Percentiles rank a stretch among this genome's conserved stretches.
phyloP scores from a whole-genome alignment of 2,797 vertebrate genomes.

The Hypotaenidia okinawae region DNA sequence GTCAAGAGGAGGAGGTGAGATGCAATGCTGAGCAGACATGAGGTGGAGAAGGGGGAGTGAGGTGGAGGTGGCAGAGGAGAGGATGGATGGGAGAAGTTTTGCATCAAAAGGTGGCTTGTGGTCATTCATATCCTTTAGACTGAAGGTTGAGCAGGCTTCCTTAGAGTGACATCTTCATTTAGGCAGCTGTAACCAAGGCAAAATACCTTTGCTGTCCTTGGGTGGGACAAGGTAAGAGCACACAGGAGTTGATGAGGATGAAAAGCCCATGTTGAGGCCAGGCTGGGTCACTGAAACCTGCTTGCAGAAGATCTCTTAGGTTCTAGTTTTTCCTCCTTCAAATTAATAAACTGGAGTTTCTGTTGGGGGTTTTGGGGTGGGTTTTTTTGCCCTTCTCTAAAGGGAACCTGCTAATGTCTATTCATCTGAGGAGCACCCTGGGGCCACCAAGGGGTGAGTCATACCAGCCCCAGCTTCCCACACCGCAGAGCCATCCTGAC shows the following conservation, averaged over 20 bases:
- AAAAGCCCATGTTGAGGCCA: not conserved
- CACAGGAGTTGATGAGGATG: not conserved
- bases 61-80: not conserved
- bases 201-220: not conserved
- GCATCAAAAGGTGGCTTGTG: not conserved
- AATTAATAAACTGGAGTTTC: not conserved
- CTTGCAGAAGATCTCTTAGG: not conserved
- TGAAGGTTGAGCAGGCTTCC: not conserved
- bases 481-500: accelerated
- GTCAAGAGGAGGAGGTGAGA: accelerated
- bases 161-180: not conserved
- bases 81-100: not conserved
- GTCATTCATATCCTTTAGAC: not conserved
- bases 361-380: not conserved
- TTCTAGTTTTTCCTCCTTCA: not conserved
- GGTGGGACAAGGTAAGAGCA: not conserved
- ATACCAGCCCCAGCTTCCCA: not conserved
- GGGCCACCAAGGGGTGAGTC: not conserved
- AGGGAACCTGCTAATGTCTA: not conserved
- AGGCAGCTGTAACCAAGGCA: not conserved
- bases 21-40: accelerated
- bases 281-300: not conserved
- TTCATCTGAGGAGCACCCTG: not conserved
- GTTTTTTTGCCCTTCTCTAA: not conserved
- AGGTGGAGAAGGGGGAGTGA: not conserved